Evolutionary conservation across 2,113 vertebrate species (phyloP).

Genomic region (Verasper variegatus): DNA sequence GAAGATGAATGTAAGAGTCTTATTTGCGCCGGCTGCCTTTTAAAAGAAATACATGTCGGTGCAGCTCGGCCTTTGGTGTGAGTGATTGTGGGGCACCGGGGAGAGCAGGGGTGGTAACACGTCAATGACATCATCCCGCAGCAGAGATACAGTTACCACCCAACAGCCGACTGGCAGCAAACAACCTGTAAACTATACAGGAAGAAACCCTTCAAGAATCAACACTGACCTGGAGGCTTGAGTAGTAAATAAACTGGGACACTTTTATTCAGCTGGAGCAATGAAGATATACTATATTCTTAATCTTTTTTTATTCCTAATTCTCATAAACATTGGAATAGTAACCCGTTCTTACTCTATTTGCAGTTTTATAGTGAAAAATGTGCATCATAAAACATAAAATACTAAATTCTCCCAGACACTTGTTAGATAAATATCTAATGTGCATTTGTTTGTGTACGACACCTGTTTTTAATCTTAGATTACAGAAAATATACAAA

Average conservation of each 20-base stretch:
- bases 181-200: background rate
- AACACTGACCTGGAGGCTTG: background rate
- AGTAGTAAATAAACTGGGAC: background rate
- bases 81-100: background rate
- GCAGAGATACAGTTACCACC: background rate
- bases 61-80: constrained; percentile 27
- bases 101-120: constrained; percentile 16
- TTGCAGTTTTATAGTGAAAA: too few relatives aligned
- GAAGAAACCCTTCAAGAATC: background rate
- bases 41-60: constrained; percentile 19
- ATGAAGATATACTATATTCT: too few relatives aligned
- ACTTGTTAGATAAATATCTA: too few relatives aligned
- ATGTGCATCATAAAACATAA: too few relatives aligned
- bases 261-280: too few relatives aligned
- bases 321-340: too few relatives aligned
- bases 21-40: background rate
- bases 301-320: too few relatives aligned
- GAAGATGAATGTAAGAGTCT: constrained; percentile 35
- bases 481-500: too few relatives aligned
- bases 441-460: too few relatives aligned
- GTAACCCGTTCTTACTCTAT: too few relatives aligned
- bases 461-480: too few relatives aligned
- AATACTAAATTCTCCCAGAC: too few relatives aligned
- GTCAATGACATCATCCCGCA: constrained; percentile 36
- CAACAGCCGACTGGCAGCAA: constrained; percentile 6